Base-by-base conservation (phyloP, 2,888 invertebrate genomes). In the Synergus umbraculus region DNA sequence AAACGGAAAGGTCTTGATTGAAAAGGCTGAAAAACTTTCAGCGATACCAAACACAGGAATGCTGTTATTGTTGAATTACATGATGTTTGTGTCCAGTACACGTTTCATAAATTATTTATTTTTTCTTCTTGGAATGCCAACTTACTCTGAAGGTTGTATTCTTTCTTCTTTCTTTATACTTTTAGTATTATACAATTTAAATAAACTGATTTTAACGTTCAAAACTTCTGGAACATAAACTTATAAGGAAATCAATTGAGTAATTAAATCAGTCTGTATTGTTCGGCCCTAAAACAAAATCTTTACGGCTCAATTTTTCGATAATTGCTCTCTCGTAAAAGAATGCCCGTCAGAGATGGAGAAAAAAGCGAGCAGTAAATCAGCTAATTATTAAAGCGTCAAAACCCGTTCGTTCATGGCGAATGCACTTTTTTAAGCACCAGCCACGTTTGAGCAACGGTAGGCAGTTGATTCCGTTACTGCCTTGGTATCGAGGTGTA, bases 381-480 rank as follows among this genome's bases (percentile, higher is more conserved):
- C 73, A 54, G 29, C 37, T 54, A 54, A 73, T 73, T 73, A 73
- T 73, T 54, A 73, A 73, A 73, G 12, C 41, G 69, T 69, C 69
- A 69, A 69, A 29, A 69, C 22, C 69, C 69, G 69, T 69, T 69
- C 22, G 60, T 60, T 29, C 22, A 29, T 60, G 22, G 60, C 49
- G 49, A 49, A 49, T 13, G 29, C 4, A 15, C 49, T 10, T 73
- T 73, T 73, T 73, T 41, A 22, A 60, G 22, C 60, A 60, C 29
- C 8, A 69, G 22, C 46, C 69, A 10, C 22, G 8, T 67, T 43
- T 67, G 13, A 73, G 73, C 73, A 73, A 73, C 73, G 73, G 73
- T 73, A 54, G 73, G 49, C 49, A 49, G 49, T 54, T n/a, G 54
- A 73, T 73, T 73, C 73, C 73, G 73, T 73, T 73, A 73, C 73